Evolutionary conservation across 1,140 invertebrate species (phyloP), one percentile per base, ranked within the genome.

Genomic region (Heliconius hermathena): DNA sequence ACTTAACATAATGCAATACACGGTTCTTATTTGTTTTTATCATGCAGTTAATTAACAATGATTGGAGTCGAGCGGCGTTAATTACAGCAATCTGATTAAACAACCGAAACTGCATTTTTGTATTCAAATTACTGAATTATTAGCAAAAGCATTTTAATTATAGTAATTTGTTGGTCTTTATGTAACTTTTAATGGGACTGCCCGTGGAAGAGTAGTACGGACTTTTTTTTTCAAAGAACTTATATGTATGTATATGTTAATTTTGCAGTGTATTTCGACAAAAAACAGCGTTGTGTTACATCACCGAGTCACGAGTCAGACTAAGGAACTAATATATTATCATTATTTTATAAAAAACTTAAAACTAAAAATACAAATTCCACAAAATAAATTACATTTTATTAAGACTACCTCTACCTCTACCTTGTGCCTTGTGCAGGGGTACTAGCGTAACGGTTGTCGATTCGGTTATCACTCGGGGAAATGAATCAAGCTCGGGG

Each of bases 11-110:
- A 29, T 29, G 77, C 66, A 72, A 71, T 77, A 77, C 72, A 80
- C 57, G 57, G 76, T 82, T 80, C 81, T 84, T 84, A 79, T 84
- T 84, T 82, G 78, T 82, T 78, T 84, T 80, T 84, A 80, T 80
- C 81, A 73, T 74, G 78, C 78, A 75, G 73, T 78, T 84, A 84
- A 84, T 84, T 82, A 84, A 82, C 79, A 79, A 57, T 82, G 80
- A 78, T 84, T 80, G 80, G 78, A 80, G 79, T 79, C 78, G 79
- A 73, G 72, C 79, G 72, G 72, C 79, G 81, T 77, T 84, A 84
- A 84, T 84, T 84, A 78, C 78, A 71, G 60, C 74, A 74, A 83
- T 80, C 76, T 77, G 73, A 71, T 83, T 80, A 80, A 83, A 78
- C 72, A 70, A 76, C 57, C 38, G 38, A 66, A 73, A 66, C 75